A percentile compares a stretch with the other conserved stretches of the same genome.
phyloP scores from a whole-genome alignment of 2,888 invertebrate genomes.

The Tipula unca region DNA sequence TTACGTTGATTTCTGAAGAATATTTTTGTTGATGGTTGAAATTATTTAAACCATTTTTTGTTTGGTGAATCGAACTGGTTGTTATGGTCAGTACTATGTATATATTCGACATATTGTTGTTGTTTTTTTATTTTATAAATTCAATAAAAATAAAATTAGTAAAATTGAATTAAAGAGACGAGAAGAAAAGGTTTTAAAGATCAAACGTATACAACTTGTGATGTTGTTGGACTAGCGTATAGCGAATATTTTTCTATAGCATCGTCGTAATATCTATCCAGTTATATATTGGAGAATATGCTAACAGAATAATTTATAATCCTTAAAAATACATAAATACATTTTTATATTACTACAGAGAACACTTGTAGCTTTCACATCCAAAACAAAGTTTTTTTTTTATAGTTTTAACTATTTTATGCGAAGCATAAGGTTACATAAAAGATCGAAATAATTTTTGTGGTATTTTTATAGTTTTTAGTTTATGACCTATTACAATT shows the following conservation, averaged over 20 bases:
- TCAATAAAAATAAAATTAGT: background rate
- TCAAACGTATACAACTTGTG: background rate
- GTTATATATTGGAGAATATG: background rate
- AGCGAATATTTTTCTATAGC: background rate
- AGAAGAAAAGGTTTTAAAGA: background rate
- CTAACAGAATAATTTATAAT: background rate
- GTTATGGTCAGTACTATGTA: background rate
- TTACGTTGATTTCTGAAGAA: background rate
- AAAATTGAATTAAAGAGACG: background rate
- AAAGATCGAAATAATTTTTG: background rate
- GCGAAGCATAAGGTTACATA: background rate
- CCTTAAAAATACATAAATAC: background rate
- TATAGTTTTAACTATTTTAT: background rate
- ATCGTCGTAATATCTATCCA: background rate
- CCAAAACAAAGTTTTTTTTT: background rate
- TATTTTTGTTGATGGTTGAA: background rate
- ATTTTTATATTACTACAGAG: background rate
- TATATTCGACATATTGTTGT: background rate
- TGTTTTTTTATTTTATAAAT: background rate
- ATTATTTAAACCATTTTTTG: background rate
- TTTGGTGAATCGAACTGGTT: background rate
- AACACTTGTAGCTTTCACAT: background rate
- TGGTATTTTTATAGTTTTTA: background rate
- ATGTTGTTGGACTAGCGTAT: background rate
- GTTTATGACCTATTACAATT: background rate